A percentile compares a stretch with the other conserved stretches of the same genome.
Conservation (phyloP, 2,113 vertebrate genomes). For the Siniperca chuatsi region DNA sequence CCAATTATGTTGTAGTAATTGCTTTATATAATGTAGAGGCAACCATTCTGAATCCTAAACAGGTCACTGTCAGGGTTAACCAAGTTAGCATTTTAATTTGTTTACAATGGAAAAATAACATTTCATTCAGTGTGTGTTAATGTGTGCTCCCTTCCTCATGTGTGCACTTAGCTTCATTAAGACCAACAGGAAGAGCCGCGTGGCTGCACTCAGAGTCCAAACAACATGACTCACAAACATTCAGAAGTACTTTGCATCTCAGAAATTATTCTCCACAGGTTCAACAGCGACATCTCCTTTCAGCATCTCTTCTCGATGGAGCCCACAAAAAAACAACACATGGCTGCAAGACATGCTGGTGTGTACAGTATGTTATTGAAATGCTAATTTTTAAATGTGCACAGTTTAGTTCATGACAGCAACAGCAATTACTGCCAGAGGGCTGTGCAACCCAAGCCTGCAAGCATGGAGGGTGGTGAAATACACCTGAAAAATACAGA, state of each 20-base stretch:
- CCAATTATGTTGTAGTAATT: slow-evolving; percentile 20
- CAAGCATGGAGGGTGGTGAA: background rate
- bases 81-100: slow-evolving; percentile 34
- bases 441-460: background rate
- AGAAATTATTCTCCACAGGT: slow-evolving; percentile 31
- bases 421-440: slow-evolving; percentile 3
- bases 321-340: background rate
- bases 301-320: slow-evolving; percentile 13
- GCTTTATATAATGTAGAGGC: background rate
- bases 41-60: slow-evolving; percentile 18
- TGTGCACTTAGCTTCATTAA: slow-evolving; percentile 41
- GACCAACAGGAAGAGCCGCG: slow-evolving; percentile 43
- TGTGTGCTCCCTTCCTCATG: slow-evolving; percentile 14
- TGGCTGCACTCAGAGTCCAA: slow-evolving; percentile 42
- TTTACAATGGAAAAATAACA: slow-evolving; percentile 31
- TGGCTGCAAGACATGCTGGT: slow-evolving; percentile 22
- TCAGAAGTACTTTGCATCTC: slow-evolving; percentile 31
- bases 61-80: slow-evolving; percentile 21
- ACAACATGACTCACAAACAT: slow-evolving; percentile 59
- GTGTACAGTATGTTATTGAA: background rate
- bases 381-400: slow-evolving; percentile 17
- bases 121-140: slow-evolving; percentile 31
- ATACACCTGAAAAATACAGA: background rate
- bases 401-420: slow-evolving; percentile 10
- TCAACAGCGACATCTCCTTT: slow-evolving; percentile 14